phyloP scores from a whole-genome alignment of 2,113 vertebrate genomes.

The Odocoileus virginianus region DNA sequence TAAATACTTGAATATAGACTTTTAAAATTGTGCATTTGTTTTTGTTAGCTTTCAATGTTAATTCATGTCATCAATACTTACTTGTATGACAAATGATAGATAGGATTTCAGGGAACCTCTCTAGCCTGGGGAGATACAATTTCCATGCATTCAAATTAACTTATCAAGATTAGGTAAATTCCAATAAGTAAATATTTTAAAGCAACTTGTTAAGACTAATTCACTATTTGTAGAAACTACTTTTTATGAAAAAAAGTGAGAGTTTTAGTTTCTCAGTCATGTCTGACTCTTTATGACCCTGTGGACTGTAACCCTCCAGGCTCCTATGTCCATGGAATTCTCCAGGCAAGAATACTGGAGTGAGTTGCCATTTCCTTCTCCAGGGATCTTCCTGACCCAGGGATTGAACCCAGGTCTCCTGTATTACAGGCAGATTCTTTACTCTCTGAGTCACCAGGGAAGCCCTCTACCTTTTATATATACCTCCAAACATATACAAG shows the following conservation, averaged over 20 bases:
- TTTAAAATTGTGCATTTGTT: background rate
- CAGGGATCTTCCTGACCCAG: background rate
- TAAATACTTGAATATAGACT: background rate
- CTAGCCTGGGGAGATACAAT: background rate
- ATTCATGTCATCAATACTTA: constrained; percentile 15
- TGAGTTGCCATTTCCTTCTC: background rate
- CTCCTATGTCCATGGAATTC: background rate
- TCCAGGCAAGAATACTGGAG: background rate
- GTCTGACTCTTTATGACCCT: background rate
- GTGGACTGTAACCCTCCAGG: background rate
- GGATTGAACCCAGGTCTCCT: background rate
- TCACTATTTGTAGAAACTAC: background rate
- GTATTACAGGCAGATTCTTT: background rate
- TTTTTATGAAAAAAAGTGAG: background rate
- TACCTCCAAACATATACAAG: background rate
- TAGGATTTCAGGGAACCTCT: background rate
- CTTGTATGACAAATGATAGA: background rate
- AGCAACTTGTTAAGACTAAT: background rate
- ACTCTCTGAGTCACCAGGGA: background rate
- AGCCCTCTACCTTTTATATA: background rate
- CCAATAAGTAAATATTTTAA: background rate
- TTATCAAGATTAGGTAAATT: background rate
- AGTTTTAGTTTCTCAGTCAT: background rate
- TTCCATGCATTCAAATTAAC: background rate
- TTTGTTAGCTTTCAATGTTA: background rate